Evolutionary conservation across 2,113 vertebrate genomes (phyloP).

Genomic region (Podarcis raffonei): DNA sequence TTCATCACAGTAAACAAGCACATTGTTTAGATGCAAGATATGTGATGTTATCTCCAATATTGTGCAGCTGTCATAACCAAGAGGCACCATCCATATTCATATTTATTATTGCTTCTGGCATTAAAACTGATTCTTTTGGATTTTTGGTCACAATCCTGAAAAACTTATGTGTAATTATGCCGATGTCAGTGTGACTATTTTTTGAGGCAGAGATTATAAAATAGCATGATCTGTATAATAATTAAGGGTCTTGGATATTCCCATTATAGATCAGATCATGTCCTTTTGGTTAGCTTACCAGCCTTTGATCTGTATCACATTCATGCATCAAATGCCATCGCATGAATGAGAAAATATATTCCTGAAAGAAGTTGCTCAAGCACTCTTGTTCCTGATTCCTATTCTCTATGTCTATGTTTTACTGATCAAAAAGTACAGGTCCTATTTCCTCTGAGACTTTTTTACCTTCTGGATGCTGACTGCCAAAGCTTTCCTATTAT

Average conservation of each 20-base stretch:
- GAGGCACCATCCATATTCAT: background rate
- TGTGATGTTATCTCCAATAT: no score
- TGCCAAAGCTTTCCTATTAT: background rate
- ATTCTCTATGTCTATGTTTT: constrained; percentile 1
- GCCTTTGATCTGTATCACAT: background rate
- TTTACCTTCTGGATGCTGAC: constrained; percentile 13
- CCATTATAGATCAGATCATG: background rate
- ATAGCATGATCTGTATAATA: background rate
- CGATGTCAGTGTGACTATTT: background rate
- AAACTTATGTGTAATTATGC: background rate
- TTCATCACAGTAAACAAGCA: no score
- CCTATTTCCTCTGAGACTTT: constrained; percentile 12
- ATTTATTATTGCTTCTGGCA: background rate
- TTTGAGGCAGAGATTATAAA: background rate
- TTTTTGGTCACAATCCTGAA: background rate
- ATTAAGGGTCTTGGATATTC: background rate
- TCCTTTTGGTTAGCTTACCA: background rate
- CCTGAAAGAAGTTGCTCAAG: background rate
- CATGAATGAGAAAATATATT: background rate
- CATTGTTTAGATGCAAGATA: no score
- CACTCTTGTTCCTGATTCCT: background rate
- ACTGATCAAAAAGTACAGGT: constrained; percentile 16
- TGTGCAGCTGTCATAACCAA: background rate
- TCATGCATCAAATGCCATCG: background rate
- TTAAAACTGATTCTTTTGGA: background rate